A percentile compares a stretch with the other conserved stretches of the same genome.
Conservation (phyloP, 2,797 vertebrate genomes). For the Enteromius viviparus region DNA sequence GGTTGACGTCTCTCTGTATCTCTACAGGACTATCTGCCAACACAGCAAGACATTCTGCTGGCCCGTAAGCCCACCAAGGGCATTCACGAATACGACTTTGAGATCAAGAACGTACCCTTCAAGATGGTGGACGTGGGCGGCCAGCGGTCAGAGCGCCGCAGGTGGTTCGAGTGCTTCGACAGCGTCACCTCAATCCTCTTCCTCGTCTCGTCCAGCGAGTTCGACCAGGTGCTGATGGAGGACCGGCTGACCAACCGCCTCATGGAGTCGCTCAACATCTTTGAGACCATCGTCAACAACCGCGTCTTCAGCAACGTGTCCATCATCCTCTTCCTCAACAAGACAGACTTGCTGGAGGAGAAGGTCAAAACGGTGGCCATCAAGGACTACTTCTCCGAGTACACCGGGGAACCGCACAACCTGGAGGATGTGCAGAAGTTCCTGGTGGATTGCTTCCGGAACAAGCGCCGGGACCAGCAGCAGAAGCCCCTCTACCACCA, state of each 20-base stretch:
- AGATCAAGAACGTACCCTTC: conserved; percentile 97
- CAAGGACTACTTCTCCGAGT: conserved; percentile 95
- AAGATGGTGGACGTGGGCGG: conserved; percentile 98
- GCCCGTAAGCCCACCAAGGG: conserved; percentile 95
- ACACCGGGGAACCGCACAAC: conserved; percentile 84
- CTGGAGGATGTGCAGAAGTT: conserved; percentile 91
- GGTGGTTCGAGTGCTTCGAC: conserved; percentile 98
- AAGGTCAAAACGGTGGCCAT: conserved; percentile 93
- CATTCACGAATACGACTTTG: conserved; percentile 96
- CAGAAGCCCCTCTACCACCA: conserved; percentile 97
- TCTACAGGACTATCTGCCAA: conserved; percentile 90
- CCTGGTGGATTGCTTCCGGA: conserved; percentile 95
- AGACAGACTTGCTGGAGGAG: conserved; percentile 97
- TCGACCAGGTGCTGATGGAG: conserved; percentile 99
- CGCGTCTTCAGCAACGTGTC: conserved; percentile 96
- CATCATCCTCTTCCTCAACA: conserved; percentile 98
- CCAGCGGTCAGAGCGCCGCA: conserved; percentile 91
- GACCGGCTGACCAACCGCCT: conserved; percentile 95
- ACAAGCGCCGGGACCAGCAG: conserved; percentile 92
- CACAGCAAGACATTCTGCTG: conserved; percentile 93
- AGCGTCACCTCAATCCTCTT: conserved; percentile 97
- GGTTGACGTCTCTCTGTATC: not conserved
- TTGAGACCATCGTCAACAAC: conserved; percentile 98
- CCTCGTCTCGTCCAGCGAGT: conserved; percentile 96
- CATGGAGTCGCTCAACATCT: conserved; percentile 97